phyloP scores from a whole-genome alignment of 2,888 invertebrate species.

The Tholera decimalis region DNA sequence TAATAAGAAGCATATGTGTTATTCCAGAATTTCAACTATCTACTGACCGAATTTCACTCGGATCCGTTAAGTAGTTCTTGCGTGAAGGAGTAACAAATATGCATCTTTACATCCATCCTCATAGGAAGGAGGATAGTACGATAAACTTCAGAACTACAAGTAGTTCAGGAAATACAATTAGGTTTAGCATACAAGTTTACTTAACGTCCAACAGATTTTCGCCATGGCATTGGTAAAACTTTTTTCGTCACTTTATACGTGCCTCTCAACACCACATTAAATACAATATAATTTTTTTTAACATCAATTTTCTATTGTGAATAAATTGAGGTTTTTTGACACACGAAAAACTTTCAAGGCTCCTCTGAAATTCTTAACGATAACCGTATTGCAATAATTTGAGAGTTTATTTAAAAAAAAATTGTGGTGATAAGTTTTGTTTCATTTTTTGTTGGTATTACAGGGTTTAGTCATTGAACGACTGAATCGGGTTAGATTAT shows the following conservation, averaged over 20 bases:
- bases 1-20: no score
- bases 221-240: constrained; percentile 38
- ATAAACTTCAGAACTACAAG: no score
- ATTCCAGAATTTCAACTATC: no score
- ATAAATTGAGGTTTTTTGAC: constrained; percentile 43
- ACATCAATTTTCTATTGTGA: constrained; percentile 36
- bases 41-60: no score
- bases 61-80: no score
- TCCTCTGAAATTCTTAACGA: constrained; percentile 34
- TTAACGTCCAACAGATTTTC: constrained; percentile 7
- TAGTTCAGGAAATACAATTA: no score
- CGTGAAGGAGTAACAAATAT: no score
- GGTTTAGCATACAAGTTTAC: no score
- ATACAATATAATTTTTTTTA: constrained; percentile 33
- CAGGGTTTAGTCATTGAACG: constrained; percentile 26
- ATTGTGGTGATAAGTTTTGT: constrained; percentile 7
- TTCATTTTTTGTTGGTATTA: constrained; percentile 19
- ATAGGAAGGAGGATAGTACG: no score
- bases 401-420: constrained; percentile 29
- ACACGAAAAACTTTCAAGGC: constrained; percentile 45
- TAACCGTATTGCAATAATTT: constrained; percentile 29
- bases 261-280: constrained; percentile 32
- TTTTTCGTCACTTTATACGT: constrained; percentile 45
- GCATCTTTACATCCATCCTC: no score
- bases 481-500: constrained; percentile 32